A percentile compares a stretch with the other conserved stretches of the same genome.
Evolutionary conservation across 2,113 vertebrate species (phyloP).

Genomic region (Hemicordylus capensis): DNA sequence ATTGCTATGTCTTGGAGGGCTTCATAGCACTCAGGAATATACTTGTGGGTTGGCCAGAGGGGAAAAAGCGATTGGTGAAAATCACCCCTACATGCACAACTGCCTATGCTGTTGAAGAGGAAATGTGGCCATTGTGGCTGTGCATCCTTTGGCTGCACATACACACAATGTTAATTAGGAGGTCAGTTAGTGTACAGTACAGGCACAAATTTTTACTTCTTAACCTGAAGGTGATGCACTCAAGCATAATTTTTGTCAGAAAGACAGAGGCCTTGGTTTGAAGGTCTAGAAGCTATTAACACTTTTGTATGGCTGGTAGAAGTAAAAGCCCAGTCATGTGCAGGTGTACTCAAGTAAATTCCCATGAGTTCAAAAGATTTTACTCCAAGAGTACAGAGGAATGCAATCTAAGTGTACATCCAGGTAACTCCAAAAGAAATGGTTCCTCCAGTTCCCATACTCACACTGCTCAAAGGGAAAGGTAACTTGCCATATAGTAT

Average conservation of each 20-base stretch:
- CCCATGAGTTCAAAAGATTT: not conserved
- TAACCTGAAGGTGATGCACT: not conserved
- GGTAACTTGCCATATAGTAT: not conserved
- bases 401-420: too few species aligned
- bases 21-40: too few species aligned
- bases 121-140: too few species aligned
- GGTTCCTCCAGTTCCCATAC: not conserved
- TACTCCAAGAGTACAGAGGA: not conserved
- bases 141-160: too few species aligned
- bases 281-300: not conserved
- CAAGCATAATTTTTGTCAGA: not conserved
- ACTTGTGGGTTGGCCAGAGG: too few species aligned
- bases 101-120: too few species aligned
- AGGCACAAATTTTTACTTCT: not conserved
- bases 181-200: too few species aligned
- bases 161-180: too few species aligned
- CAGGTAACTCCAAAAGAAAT: not conserved
- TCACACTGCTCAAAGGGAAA: not conserved
- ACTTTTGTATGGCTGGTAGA: not conserved
- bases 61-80: too few species aligned
- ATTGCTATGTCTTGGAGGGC: too few species aligned
- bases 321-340: not conserved
- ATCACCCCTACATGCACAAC: too few species aligned
- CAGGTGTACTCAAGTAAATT: not conserved
- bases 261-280: not conserved